phyloP scores from a whole-genome alignment of 2,888 invertebrate genomes.

The Acheta domesticus region DNA sequence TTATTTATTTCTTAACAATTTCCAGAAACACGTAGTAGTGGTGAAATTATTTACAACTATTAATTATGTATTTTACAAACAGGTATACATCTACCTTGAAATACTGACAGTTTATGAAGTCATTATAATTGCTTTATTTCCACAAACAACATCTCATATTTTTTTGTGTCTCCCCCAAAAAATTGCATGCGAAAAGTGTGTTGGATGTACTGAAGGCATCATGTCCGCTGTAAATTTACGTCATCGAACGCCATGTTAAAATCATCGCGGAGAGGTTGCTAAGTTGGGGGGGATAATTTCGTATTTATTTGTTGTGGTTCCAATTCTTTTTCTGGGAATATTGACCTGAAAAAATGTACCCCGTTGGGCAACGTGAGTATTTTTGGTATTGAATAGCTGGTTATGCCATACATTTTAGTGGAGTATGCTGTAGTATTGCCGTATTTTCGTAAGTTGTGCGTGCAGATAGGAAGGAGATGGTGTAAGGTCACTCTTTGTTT shows the following conservation, averaged over 20 bases:
- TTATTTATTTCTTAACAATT: background rate
- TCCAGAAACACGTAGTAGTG: background rate
- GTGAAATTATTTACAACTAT: background rate
- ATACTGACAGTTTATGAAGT: too few relatives aligned
- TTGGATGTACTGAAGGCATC: background rate
- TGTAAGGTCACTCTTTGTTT: conserved; percentile 33
- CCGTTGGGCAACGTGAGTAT: conserved; percentile 66
- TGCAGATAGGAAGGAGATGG: background rate
- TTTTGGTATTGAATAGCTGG: conserved; percentile 25
- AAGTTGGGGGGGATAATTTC: conserved; percentile 31
- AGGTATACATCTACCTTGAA: too few relatives aligned
- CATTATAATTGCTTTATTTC: too few relatives aligned
- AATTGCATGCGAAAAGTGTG: background rate
- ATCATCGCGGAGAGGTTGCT: conserved; percentile 28
- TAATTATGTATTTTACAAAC: too few relatives aligned
- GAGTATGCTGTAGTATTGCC: background rate
- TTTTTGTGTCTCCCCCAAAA: too few relatives aligned
- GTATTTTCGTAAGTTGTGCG: background rate
- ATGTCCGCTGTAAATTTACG: conserved; percentile 27
- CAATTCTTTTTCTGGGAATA: conserved; percentile 22
- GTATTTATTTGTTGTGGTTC: conserved; percentile 30
- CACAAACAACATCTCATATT: too few relatives aligned
- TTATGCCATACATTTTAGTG: background rate
- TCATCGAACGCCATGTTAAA: conserved; percentile 33
- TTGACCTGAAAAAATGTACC: conserved; percentile 54